Conservation (phyloP, 1,140 invertebrate genomes). For the Drosophila nasuta region DNA sequence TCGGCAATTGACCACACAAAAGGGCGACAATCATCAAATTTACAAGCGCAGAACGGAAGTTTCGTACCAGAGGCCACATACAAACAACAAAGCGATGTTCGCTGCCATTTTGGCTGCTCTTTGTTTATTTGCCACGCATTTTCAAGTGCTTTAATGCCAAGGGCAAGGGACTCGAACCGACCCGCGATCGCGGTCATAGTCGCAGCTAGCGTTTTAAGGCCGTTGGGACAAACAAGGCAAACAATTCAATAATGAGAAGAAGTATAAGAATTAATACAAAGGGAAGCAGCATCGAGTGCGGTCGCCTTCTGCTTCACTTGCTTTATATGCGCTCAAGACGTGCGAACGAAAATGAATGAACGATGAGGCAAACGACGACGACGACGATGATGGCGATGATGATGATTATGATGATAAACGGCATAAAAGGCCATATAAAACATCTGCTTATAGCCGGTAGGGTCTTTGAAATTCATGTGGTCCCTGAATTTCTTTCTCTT, state of each 20-base stretch:
- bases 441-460: constrained; percentile 36
- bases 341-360: constrained; percentile 23
- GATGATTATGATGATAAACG: constrained; percentile 14
- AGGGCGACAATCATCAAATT: constrained; percentile 37
- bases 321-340: constrained; percentile 29
- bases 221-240: constrained; percentile 12
- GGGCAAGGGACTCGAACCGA: background rate
- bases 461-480: constrained; percentile 20
- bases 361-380: constrained; percentile 28
- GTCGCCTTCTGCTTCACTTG: constrained; percentile 39
- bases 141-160: constrained; percentile 32
- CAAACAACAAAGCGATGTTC: constrained; percentile 14
- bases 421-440: constrained; percentile 20
- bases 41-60: constrained; percentile 58
- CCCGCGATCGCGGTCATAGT: background rate
- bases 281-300: constrained; percentile 31
- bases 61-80: constrained; percentile 30
- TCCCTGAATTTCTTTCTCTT: constrained; percentile 21
- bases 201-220: constrained; percentile 17
- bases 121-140: constrained; percentile 78
- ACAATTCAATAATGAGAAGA: constrained; percentile 72
- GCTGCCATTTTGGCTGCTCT: constrained; percentile 59
- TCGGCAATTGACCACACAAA: constrained; percentile 30
- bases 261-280: constrained; percentile 80
- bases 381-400: constrained; percentile 1